Evolutionary conservation across 2,888 invertebrate species (phyloP).

Genomic region (Cerastis leucographa): DNA sequence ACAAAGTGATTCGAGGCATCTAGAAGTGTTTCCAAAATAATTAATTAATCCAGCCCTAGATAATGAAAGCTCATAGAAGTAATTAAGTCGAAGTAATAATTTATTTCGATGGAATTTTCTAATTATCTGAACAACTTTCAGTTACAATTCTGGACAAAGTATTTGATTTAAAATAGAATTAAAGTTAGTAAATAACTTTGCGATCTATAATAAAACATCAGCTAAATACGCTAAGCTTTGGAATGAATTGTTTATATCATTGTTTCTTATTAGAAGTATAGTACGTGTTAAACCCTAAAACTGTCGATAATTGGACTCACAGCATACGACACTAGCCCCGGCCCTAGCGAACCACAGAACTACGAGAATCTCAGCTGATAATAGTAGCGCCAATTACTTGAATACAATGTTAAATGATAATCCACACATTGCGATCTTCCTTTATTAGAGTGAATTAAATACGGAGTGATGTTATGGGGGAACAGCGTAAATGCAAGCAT

Average conservation of each 20-base stretch:
- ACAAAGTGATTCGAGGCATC: slow-evolving; percentile 16
- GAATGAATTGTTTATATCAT: neutral
- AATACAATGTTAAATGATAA: neutral
- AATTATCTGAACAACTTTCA: slow-evolving; percentile 46
- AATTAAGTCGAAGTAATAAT: slow-evolving; percentile 46
- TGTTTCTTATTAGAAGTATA: slow-evolving; percentile 25
- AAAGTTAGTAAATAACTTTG: slow-evolving; percentile 10
- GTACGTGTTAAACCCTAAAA: slow-evolving; percentile 15
- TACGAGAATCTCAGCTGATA: slow-evolving; percentile 21
- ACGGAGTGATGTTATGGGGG: too few species aligned
- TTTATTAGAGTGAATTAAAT: neutral
- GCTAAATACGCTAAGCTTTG: neutral
- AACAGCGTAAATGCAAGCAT: too few species aligned
- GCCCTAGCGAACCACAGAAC: neutral
- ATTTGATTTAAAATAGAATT: slow-evolving; percentile 32
- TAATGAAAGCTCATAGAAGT: slow-evolving; percentile 39
- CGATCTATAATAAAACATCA: slow-evolving; percentile 5
- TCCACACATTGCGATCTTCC: neutral
- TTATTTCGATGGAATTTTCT: slow-evolving; percentile 49
- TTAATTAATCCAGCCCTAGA: slow-evolving; percentile 38
- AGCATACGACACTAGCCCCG: too few species aligned
- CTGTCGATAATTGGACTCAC: neutral
- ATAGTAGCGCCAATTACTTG: slow-evolving; percentile 17
- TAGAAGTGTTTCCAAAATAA: slow-evolving; percentile 22
- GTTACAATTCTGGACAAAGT: slow-evolving; percentile 19